Percentiles rank a stretch among this genome's conserved stretches.
These are phyloP conservation scores for Lasioglossum albipes DNA, from an alignment of 1,140 invertebrate genomes.

Conservation along the genomic window DNA sequence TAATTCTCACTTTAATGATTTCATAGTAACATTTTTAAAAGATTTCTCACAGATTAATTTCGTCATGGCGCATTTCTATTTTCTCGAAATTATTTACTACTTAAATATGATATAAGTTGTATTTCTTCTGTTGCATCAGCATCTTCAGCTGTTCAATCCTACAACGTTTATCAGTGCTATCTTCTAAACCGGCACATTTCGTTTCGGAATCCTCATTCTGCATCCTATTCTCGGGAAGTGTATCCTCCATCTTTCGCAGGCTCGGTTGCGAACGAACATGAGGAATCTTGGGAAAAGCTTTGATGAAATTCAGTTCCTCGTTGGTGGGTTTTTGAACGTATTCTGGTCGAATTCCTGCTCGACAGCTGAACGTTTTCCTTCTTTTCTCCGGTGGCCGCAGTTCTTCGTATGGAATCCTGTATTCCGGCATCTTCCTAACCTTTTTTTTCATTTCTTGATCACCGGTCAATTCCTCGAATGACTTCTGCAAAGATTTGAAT, in stretches of 20 bases:
- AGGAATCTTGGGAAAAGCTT: background rate
- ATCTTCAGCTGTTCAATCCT: conserved; percentile 34
- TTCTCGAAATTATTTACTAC: background rate
- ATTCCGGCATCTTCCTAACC: background rate
- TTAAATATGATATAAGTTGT: background rate
- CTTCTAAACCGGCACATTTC: too few relatives aligned
- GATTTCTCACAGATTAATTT: background rate
- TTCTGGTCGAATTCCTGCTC: conserved; percentile 12
- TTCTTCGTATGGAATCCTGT: conserved; percentile 28
- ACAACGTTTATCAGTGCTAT: background rate
- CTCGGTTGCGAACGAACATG: background rate
- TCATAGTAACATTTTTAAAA: too few relatives aligned
- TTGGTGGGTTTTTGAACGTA: conserved; percentile 14
- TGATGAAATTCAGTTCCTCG: background rate
- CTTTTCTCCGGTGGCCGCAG: conserved; percentile 24
- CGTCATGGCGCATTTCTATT: background rate
- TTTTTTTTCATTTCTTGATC: background rate
- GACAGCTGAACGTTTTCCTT: conserved; percentile 33
- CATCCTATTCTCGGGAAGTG: background rate
- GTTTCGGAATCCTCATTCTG: too few relatives aligned
- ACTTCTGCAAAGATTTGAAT: background rate
- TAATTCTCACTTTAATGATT: too few relatives aligned
- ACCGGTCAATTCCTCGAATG: accelerated
- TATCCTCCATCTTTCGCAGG: background rate
- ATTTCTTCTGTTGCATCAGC: background rate